Conservation (phyloP, 2,797 vertebrate species). For the Cuniculus paca region DNA sequence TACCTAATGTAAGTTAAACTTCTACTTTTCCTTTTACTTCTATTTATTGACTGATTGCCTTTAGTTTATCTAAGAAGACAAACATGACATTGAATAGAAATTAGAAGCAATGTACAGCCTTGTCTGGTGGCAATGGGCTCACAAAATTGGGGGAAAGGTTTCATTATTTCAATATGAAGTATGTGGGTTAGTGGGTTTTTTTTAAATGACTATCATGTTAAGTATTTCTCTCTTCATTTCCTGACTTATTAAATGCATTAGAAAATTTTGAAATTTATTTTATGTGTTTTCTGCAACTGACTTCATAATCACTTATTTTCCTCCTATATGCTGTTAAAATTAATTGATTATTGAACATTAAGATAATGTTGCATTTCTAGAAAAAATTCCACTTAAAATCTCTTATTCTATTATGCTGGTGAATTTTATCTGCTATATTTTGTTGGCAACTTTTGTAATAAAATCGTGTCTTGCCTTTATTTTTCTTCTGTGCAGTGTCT, state of each 20-base stretch:
- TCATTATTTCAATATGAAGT: background rate
- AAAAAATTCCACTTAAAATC: background rate
- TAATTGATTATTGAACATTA: slow-evolving; percentile 19
- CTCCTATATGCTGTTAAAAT: background rate
- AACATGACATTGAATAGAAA: background rate
- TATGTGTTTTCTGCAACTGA: background rate
- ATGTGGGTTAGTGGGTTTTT: background rate
- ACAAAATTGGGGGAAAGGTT: background rate
- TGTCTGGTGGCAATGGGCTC: background rate
- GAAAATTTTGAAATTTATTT: slow-evolving; percentile 34
- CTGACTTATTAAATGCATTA: background rate
- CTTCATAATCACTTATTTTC: background rate
- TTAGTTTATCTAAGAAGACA: background rate
- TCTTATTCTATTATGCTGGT: background rate
- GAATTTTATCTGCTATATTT: background rate
- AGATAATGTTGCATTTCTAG: background rate
- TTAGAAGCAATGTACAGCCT: background rate
- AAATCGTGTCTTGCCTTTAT: background rate
- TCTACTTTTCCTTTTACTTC: background rate
- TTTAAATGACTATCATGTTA: slow-evolving; percentile 24
- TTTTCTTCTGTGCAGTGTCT: slow-evolving; percentile 6
- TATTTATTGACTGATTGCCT: background rate
- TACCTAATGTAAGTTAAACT: background rate
- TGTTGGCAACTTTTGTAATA: background rate
- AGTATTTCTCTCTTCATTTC: background rate